Evolutionary conservation across 2,797 vertebrate species (phyloP).

Genomic region (Argya squamiceps): DNA sequence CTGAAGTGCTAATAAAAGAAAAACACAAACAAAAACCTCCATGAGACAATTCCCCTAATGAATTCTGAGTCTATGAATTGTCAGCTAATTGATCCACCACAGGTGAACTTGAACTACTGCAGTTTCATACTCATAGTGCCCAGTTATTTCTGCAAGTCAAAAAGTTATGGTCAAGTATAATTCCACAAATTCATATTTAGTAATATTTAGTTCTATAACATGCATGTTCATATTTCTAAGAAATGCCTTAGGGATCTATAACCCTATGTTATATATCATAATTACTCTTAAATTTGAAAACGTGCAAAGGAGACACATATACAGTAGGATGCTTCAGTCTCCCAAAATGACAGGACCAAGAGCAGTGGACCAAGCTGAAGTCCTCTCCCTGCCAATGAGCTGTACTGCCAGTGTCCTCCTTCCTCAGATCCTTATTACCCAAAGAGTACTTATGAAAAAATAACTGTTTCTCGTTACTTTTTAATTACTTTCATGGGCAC

Average conservation of each 20-base stretch:
- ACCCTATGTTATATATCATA: neutral
- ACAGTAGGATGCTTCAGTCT: neutral
- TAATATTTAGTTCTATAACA: neutral
- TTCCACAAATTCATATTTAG: neutral
- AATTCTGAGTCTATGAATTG: neutral
- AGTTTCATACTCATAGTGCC: neutral
- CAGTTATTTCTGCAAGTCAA: neutral
- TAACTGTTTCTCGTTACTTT: neutral
- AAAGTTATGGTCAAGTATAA: neutral
- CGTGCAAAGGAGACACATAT: neutral
- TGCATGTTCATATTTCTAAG: neutral
- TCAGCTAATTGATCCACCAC: neutral
- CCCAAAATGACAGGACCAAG: rapidly evolving
- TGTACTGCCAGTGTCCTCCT: neutral
- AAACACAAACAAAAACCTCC: neutral
- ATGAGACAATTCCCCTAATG: neutral
- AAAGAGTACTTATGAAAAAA: neutral
- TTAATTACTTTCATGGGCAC: neutral
- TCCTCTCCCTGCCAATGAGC: neutral
- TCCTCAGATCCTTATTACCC: neutral
- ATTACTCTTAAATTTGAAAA: neutral
- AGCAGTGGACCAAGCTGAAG: neutral
- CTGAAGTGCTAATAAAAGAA: neutral
- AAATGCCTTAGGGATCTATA: neutral
- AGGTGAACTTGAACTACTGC: neutral